Percentiles rank a stretch among this genome's conserved stretches.
Conservation (phyloP, 2,888 invertebrate species). For the Lochmaea capreae region DNA sequence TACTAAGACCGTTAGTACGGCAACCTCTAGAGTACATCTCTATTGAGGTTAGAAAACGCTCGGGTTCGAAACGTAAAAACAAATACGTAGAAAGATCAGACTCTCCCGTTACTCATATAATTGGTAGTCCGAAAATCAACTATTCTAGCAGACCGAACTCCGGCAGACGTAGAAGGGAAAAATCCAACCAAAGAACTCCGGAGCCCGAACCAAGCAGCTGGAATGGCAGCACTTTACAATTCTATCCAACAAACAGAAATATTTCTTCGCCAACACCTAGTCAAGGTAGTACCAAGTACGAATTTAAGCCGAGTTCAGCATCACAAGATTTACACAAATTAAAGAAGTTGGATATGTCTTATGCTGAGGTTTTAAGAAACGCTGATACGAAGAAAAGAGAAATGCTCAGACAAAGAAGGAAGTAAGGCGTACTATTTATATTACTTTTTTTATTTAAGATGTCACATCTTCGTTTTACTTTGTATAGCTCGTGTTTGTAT, state of each 20-base stretch:
- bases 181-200: constrained; percentile 63
- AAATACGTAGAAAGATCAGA: constrained; percentile 75
- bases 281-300: constrained; percentile 66
- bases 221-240: constrained; percentile 79
- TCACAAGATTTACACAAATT: constrained; percentile 86
- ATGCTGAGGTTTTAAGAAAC: constrained; percentile 85
- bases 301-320: constrained; percentile 77
- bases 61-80: constrained; percentile 75
- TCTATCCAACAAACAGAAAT: constrained; percentile 69
- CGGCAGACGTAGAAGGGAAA: constrained; percentile 67
- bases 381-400: constrained; percentile 68
- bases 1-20: constrained; percentile 75
- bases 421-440: constrained; percentile 39
- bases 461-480: background rate
- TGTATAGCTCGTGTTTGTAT: constrained; percentile 12
- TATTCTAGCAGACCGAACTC: constrained; percentile 69
- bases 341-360: constrained; percentile 83
- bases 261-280: constrained; percentile 71
- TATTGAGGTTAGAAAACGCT: constrained; percentile 74
- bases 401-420: constrained; percentile 50
- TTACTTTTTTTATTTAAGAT: constrained; percentile 2
- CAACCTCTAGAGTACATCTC: constrained; percentile 82
- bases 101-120: constrained; percentile 73
- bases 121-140: constrained; percentile 73
- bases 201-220: constrained; percentile 62